Base-by-base conservation (phyloP, 2,113 vertebrate species). In the Cheirogaleus medius region DNA sequence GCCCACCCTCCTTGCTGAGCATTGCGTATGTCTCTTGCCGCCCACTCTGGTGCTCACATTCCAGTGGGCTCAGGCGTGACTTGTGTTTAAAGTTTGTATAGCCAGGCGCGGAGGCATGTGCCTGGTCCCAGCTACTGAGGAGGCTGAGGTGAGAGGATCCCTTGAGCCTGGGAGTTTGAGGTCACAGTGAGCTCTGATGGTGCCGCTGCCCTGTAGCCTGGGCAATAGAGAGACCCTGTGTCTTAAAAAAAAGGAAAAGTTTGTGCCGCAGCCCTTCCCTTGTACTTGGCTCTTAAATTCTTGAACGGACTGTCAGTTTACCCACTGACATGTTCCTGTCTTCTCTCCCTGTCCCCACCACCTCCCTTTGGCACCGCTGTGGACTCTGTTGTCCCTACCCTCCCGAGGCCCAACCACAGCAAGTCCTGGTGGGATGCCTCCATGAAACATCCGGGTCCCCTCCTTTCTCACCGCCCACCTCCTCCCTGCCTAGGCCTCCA, bases 271-370 rank as follows among this genome's bases (percentile, higher is more conserved):
- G 27, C 39, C n/a, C 69, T 76, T 90, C 17, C 1, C 37, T 47
- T 29, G 9, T 68, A 14, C 39, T 54, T 49, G 34, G 63, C 81
- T 52, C 58, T 63, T n/a, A 18, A n/a, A 20, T 58, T 83, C 49
- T 47, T n/a, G 25, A 44, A 17, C 0, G 12, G 29, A 8, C 34
- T 34, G 58, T 56, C 1, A 21, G 23, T 18, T 52, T 14, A 25
- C 54, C 15, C 0, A 18, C 21, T 1, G 5, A 56, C 4, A 6
- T 11, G 52, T 34, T 34, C 25, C 71, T 1, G 0, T 4, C 60
- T 27, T 10, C 39, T 49, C 8, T 77, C 6, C 44, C 29, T 18
- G 39, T 34, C 29, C 29, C 74, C 2, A 0, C 54, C 23, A 10
- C 25, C 21, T 29, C 23, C 9, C 63, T 42, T 25, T 14, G 58